phyloP scores from a whole-genome alignment of 2,888 invertebrate species.

The Lithodes maja region DNA sequence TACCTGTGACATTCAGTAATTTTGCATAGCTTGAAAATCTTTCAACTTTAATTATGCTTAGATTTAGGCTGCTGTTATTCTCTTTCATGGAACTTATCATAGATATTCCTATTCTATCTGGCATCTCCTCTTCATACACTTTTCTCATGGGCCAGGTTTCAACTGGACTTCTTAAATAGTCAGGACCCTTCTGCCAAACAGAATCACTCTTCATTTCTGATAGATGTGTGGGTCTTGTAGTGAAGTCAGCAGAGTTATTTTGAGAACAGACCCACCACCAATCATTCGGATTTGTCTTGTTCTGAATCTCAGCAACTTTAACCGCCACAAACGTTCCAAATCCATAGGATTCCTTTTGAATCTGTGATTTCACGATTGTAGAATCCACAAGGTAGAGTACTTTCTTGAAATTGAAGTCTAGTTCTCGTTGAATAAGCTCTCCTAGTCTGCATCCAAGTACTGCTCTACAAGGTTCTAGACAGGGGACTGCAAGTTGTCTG shows the following conservation, averaged over 20 bases:
- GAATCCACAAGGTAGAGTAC: conserved; percentile 34
- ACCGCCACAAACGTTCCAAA: conserved; percentile 26
- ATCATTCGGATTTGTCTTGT: conserved; percentile 13
- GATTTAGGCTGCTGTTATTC: neutral
- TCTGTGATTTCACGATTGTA: conserved; percentile 36
- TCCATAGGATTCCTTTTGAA: conserved; percentile 23
- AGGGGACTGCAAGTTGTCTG: conserved; percentile 19
- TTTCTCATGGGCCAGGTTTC: conserved; percentile 35
- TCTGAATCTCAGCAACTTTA: conserved; percentile 18
- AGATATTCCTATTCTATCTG: too few species aligned
- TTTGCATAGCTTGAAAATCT: neutral
- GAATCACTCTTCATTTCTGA: neutral
- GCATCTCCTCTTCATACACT: neutral
- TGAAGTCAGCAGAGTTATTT: conserved; percentile 31
- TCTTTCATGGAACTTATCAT: neutral
- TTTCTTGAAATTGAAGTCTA: neutral
- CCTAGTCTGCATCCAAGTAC: neutral
- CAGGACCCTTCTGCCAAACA: conserved; percentile 19
- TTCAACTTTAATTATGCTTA: neutral
- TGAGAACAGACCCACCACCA: conserved; percentile 20
- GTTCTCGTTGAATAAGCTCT: neutral
- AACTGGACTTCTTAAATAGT: conserved; percentile 5
- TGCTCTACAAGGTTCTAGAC: conserved; percentile 37
- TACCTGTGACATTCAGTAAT: neutral
- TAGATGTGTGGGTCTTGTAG: neutral